Percentiles rank a stretch among this genome's conserved stretches.
These are phyloP conservation scores for Cephalopachus bancanus DNA, from an alignment of 2,797 vertebrate species.

Conservation along the genomic window DNA sequence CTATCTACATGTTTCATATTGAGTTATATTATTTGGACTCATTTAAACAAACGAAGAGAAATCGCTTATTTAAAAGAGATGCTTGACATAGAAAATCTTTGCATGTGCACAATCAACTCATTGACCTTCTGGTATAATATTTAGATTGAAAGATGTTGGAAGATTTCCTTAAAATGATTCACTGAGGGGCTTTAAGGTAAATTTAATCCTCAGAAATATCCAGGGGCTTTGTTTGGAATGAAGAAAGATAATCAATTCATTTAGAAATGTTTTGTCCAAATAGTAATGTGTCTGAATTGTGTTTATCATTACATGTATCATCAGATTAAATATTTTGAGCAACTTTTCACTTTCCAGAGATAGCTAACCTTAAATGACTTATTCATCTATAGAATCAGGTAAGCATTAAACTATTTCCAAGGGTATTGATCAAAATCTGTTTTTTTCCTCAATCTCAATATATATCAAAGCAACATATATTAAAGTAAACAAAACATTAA, in stretches of 20 bases:
- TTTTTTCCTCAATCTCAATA: constrained; percentile 43
- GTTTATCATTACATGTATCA: constrained; percentile 20
- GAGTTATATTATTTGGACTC: not conserved
- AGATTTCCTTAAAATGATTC: constrained; percentile 49
- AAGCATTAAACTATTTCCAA: constrained; percentile 25
- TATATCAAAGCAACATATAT: constrained; percentile 5
- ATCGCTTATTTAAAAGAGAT: constrained; percentile 19
- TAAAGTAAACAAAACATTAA: constrained; percentile 52
- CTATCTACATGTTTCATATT: not conserved
- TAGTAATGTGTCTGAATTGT: constrained; percentile 47
- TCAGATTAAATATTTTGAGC: constrained; percentile 61
- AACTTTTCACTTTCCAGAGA: constrained; percentile 43
- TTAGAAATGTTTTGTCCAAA: constrained; percentile 58
- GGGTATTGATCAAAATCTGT: constrained; percentile 21
- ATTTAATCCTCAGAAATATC: constrained; percentile 50
- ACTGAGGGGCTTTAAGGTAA: not conserved
- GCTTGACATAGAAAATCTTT: constrained; percentile 16
- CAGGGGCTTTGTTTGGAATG: constrained; percentile 13
- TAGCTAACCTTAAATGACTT: constrained; percentile 66
- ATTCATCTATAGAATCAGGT: constrained; percentile 40
- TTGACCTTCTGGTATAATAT: not conserved
- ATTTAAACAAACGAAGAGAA: not conserved
- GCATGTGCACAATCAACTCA: not conserved
- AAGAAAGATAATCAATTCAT: not conserved
- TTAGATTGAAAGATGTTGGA: not conserved